Conservation (phyloP, 2,113 vertebrate species). For the Salvelinus fontinalis region DNA sequence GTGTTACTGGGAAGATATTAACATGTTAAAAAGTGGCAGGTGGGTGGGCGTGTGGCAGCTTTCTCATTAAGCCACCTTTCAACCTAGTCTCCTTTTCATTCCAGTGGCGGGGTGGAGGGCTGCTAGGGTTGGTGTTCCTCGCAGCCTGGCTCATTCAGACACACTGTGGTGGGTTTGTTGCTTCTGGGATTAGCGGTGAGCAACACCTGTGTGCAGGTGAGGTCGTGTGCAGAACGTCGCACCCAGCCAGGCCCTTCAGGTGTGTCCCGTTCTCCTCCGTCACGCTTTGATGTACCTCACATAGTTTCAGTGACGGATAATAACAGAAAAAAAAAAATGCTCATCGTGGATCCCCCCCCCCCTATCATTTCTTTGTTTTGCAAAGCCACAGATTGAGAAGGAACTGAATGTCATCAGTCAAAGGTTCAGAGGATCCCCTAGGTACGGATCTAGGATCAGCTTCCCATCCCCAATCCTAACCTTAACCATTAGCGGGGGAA, state of each 20-base stretch:
- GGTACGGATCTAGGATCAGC: neutral
- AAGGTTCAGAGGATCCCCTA: no score
- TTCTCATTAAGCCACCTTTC: constrained; percentile 44
- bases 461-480: no score
- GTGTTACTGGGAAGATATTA: no score
- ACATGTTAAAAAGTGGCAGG: no score
- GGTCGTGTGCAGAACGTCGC: neutral
- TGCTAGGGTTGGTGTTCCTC: neutral
- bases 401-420: no score
- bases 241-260: constrained; percentile 20
- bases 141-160: constrained; percentile 13
- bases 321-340: constrained; percentile 22
- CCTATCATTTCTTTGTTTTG: no score
- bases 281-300: constrained; percentile 28
- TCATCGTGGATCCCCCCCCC: neutral
- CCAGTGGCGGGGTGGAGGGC: constrained; percentile 32
- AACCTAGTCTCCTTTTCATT: constrained; percentile 11
- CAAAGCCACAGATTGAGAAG: no score
- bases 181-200: constrained; percentile 40
- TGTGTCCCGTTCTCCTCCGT: neutral
- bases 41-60: constrained; percentile 22
- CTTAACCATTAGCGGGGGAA: no score
- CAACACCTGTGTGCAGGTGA: constrained; percentile 20
- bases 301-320: constrained; percentile 33
- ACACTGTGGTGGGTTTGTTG: constrained; percentile 13